Base-by-base conservation (phyloP, 2,888 invertebrate genomes). In the Drosophila macrospina region DNA sequence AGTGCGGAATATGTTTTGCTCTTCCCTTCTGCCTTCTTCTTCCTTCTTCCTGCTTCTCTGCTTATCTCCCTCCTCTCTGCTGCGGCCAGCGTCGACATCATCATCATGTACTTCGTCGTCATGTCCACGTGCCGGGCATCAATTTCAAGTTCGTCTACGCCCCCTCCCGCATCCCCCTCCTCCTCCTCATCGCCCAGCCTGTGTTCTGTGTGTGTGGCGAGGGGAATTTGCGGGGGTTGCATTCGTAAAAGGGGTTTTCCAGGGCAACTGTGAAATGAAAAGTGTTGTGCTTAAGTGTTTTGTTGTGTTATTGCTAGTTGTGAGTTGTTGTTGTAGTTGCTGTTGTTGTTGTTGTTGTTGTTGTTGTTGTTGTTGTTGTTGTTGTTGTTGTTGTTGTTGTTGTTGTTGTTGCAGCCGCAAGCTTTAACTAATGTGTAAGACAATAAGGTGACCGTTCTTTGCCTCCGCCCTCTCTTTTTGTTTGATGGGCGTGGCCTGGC, bases 101-200 rank as follows among this genome's bases (percentile, higher is more conserved):
- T 69, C 68, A 16, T 16, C 61, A 39, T 69, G 16, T 32, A 69
- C 47, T 52, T 64, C 73, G 20, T n/a, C 82, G 51, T 67, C 80
- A 55, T 56, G 86, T 77, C 86, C 83, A 84, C 88, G 83, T 84
- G 88, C 83, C 86, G 77, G 77, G 88, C 83, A 88, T 84, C 88
- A 86, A 84, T 88, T 84, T 88, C 88, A 86, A 83, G 88, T 69
- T 82, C 55, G 51, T 51, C 63, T 44, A 39, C 45, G 37, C 42
- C 45, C 16, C 39, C 41, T 32, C 28, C 16, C 6, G n/a, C n/a
- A n/a, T n/a, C n/a, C n/a, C n/a, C n/a, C n/a, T n/a, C n/a, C n/a
- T n/a, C n/a, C n/a, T n/a, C n/a, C n/a, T n/a, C n/a, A n/a, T n/a
- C n/a, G 6, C 28, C 8, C 6, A 28, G 8, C 20, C 2, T 20